Percentiles rank a stretch among this genome's conserved stretches.
phyloP scores from a whole-genome alignment of 2,797 vertebrate genomes.

The Sebastes vulpes region DNA sequence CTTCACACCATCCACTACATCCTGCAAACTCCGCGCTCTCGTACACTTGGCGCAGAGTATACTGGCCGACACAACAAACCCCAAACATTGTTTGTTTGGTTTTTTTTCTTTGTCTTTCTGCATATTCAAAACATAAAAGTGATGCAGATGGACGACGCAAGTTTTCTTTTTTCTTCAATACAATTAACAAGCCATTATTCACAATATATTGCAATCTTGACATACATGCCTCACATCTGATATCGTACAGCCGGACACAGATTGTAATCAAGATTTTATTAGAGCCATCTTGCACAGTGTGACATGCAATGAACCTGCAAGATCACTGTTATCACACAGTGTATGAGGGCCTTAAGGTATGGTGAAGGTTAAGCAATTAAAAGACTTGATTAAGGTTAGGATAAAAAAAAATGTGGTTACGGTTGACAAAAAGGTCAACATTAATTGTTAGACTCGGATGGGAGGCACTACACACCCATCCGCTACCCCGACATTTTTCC shows the following conservation, averaged over 20 bases:
- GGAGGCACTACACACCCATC: not conserved
- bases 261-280: slow-evolving; percentile 3
- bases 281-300: not conserved
- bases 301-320: not conserved
- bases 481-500: not conserved
- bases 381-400: not conserved
- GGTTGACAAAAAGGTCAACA: not conserved
- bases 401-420: not conserved
- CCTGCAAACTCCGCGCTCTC: not conserved
- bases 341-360: not conserved
- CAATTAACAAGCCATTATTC: not conserved
- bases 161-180: not conserved
- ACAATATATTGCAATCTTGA: not conserved
- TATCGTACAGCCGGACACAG: not conserved
- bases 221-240: not conserved
- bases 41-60: not conserved
- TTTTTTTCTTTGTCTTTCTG: not conserved
- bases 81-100: not conserved
- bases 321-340: not conserved
- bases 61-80: no score
- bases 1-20: not conserved
- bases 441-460: not conserved
- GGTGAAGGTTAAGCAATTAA: slow-evolving; percentile 6
- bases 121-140: not conserved
- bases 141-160: not conserved